Base-by-base conservation (phyloP, 1,140 invertebrate species). In the Dinoponera quadriceps region DNA sequence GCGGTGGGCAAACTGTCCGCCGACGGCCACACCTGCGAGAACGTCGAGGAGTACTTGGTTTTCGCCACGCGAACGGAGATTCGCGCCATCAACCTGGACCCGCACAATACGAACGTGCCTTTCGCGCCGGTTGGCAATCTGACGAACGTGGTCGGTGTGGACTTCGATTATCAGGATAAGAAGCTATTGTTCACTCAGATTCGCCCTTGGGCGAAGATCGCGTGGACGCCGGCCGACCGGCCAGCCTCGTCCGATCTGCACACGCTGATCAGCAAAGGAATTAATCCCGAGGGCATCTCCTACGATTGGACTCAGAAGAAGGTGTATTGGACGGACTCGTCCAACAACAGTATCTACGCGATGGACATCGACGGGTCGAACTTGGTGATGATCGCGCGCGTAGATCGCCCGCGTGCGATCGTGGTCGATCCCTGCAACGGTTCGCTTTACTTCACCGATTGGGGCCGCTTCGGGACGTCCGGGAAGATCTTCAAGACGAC, bases 291-390 rank as follows among this genome's bases (percentile, higher is more conserved):
- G 93, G 98, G 98, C 4, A 98, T 99, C 83, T 98, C 98, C 0
- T 99, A 98, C 91, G 98, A 99, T 90, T 99, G 98, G 98, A 98
- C 98, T 0, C 97, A 98, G 84, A 97, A 98, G 90, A 99, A 99
- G 93, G 96, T 99, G 38, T 99, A 99, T 91, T 99, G 98, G 98
- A 98, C 98, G 0, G 99, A 99, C 88, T 98, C 97, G 57, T 97
- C 97, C 0, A 99, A 99, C 89, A 98, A 98, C 84, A 98, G 97
- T 33, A 99, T 99, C 63, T 99, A 99, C 89, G 98, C 98, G 0
- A 98, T 99, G 97, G 98, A 99, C 91, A 94, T 98, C 5, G 97
- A 98, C 90, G 97, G 98, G 13, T 95, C 96, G 0, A 97, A 99
- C 90, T 94, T 99, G 49, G 97, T 99, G 0, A 99, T 99, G 96